Conservation (phyloP, 1,140 invertebrate species). For the Papilio polytes region DNA sequence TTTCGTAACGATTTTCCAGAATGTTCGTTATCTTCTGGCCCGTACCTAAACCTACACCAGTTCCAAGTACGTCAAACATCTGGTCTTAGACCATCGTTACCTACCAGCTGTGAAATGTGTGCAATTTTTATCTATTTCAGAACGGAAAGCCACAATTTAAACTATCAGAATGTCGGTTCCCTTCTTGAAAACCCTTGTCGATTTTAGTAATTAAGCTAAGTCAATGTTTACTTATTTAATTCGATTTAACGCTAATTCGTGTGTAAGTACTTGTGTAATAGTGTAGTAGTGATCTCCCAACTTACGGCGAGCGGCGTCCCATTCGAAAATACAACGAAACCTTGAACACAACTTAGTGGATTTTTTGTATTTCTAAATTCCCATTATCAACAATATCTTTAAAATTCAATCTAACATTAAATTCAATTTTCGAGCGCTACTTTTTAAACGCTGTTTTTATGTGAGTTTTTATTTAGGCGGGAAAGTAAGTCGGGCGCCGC, state of each 20-base stretch:
- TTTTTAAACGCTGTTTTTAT: neutral
- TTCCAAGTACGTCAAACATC: neutral
- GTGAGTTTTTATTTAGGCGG: constrained; percentile 15
- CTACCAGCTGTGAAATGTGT: constrained; percentile 31
- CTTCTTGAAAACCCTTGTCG: constrained; percentile 70
- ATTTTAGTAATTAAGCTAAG: constrained; percentile 82
- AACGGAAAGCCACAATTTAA: constrained; percentile 1
- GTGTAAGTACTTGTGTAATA: constrained; percentile 81
- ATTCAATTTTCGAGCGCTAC: neutral
- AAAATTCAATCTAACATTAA: too few species aligned
- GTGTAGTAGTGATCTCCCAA: constrained; percentile 82
- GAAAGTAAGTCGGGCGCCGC: constrained; percentile 58
- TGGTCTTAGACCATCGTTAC: constrained; percentile 5
- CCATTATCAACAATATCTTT: neutral
- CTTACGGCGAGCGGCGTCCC: constrained; percentile 72
- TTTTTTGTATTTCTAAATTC: neutral
- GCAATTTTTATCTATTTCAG: constrained; percentile 31
- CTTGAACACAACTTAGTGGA: constrained; percentile 38
- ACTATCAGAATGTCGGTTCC: constrained; percentile 39
- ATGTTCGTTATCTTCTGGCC: neutral
- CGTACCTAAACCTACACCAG: too few species aligned
- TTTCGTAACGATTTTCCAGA: neutral
- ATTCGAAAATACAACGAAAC: constrained; percentile 78
- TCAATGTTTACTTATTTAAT: constrained; percentile 83
- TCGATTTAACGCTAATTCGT: constrained; percentile 81